phyloP scores from a whole-genome alignment of 2,797 vertebrate species.

The Salmo trutta region DNA sequence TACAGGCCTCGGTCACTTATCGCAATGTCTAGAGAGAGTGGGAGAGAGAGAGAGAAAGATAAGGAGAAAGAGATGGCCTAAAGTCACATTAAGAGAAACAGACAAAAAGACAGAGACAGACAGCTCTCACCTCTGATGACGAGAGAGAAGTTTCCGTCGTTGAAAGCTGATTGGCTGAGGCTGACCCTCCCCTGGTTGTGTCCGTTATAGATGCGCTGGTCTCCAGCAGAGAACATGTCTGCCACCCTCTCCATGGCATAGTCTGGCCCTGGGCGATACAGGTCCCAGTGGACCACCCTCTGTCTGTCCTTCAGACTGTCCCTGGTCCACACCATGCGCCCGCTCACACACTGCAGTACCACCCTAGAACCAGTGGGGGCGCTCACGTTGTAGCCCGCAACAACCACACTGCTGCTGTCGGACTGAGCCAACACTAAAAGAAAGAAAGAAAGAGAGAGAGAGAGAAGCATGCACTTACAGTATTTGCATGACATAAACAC shows the following conservation, averaged over 20 bases:
- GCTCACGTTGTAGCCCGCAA: constrained; percentile 82
- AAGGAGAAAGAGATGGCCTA: background rate
- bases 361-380: constrained; percentile 74
- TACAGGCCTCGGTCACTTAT: constrained; percentile 86
- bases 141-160: constrained; percentile 93
- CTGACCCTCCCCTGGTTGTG: constrained; percentile 81
- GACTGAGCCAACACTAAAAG: constrained; percentile 64
- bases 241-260: constrained; percentile 81
- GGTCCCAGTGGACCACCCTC: constrained; percentile 93
- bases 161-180: constrained; percentile 81
- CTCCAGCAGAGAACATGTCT: constrained; percentile 91
- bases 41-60: background rate
- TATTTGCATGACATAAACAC: background rate
- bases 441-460: constrained; percentile 9
- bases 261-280: constrained; percentile 67
- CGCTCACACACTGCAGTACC: constrained; percentile 86
- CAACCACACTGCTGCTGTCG: constrained; percentile 77
- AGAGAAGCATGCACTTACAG: background rate
- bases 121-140: constrained; percentile 83
- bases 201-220: constrained; percentile 86
- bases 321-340: constrained; percentile 92
- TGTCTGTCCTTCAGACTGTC: constrained; percentile 88
- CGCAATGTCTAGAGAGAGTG: constrained; percentile 72
- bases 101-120: constrained; percentile 15
- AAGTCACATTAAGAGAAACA: constrained; percentile 4